These are phyloP conservation scores for Heliconius charithonia DNA, from an alignment of 2,888 invertebrate species.

Conservation along the genomic window DNA sequence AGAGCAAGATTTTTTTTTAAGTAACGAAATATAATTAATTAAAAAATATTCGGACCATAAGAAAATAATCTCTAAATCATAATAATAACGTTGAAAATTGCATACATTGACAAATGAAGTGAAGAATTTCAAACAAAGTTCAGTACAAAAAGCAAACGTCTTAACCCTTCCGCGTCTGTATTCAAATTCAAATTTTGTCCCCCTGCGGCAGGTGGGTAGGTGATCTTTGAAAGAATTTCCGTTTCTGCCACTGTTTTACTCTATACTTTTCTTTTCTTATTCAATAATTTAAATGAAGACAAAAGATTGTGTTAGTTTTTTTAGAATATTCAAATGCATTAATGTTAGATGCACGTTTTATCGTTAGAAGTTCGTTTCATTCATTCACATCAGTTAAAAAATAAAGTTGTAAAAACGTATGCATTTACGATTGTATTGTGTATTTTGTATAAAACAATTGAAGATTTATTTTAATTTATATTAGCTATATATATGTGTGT, in stretches of 20 bases:
- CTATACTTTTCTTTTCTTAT: constrained; percentile 51
- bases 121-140: constrained; percentile 40
- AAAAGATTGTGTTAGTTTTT: constrained; percentile 43
- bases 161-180: constrained; percentile 69
- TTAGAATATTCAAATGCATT: constrained; percentile 28
- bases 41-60: neutral
- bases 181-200: constrained; percentile 78
- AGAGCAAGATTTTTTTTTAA: constrained; percentile 22
- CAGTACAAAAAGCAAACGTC: constrained; percentile 57
- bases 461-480: neutral
- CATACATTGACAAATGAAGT: constrained; percentile 36
- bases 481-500: neutral
- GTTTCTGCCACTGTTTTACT: constrained; percentile 58
- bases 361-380: constrained; percentile 20
- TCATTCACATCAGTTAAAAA: constrained; percentile 10
- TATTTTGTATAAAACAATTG: neutral
- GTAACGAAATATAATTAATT: constrained; percentile 36
- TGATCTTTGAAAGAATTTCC: constrained; percentile 73
- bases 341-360: constrained; percentile 17
- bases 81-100: constrained; percentile 51
- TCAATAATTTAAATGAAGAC: constrained; percentile 43
- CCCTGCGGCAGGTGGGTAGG: constrained; percentile 67
- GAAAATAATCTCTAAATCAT: constrained; percentile 21
- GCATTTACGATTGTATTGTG: neutral
- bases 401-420: neutral